Evolutionary conservation across 2,888 invertebrate genomes (phyloP).

Genomic region (Dryobotodes eremita): DNA sequence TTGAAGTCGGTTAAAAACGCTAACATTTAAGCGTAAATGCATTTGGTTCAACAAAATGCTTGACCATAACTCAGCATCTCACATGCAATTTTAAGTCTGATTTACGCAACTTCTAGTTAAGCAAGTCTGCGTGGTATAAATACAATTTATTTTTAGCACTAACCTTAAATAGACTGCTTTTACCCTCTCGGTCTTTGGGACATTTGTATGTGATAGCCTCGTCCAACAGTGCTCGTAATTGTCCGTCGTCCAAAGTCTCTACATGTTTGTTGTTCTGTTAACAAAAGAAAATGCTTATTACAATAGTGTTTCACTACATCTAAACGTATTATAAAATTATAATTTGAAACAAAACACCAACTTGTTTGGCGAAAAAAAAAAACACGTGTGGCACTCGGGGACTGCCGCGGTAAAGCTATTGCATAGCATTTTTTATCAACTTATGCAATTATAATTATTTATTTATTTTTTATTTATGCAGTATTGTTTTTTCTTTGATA

Average conservation of each 20-base stretch:
- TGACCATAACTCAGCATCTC: neutral
- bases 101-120: slow-evolving; percentile 20
- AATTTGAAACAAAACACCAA: neutral
- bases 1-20: neutral
- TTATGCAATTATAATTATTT: too few species aligned
- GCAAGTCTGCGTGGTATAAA: slow-evolving; percentile 11
- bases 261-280: slow-evolving; percentile 88
- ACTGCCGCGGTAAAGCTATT: too few species aligned
- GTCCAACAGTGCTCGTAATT: slow-evolving; percentile 94
- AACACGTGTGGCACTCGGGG: too few species aligned
- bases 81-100: neutral
- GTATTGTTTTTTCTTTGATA: too few species aligned
- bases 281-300: slow-evolving; percentile 52
- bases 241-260: slow-evolving; percentile 93
- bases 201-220: slow-evolving; percentile 96
- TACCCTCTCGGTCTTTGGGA: slow-evolving; percentile 96
- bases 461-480: too few species aligned
- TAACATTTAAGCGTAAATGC: neutral
- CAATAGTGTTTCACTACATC: neutral
- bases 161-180: slow-evolving; percentile 95
- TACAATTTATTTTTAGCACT: slow-evolving; percentile 38
- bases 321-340: neutral
- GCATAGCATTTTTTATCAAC: too few species aligned
- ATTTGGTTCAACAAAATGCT: neutral
- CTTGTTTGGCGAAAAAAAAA: too few species aligned